Base-by-base conservation (phyloP, 2,888 invertebrate genomes). In the Esperia sulphurella region DNA sequence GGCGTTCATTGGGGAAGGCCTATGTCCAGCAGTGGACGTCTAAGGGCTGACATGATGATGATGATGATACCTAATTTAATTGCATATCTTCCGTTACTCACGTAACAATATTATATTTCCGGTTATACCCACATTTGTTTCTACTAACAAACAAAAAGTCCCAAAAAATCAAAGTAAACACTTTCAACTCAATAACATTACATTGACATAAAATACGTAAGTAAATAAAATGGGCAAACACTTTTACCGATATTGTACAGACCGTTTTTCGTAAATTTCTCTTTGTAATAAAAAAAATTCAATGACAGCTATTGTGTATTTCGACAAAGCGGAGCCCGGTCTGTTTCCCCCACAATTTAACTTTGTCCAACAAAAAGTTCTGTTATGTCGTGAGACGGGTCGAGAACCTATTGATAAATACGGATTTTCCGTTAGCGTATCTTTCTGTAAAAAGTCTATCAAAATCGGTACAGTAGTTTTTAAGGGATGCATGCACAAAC, bases 241-340 rank as follows among this genome's bases (percentile, higher is more conserved):
- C n/a, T 35, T n/a, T 12, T 41, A 12, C 29, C 35, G 35, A 35
- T 35, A 35, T n/a, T 35, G n/a, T 1, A n/a, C 5, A 35, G 35
- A 35, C 35, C 5, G n/a, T n/a, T 31, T 33, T 14, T n/a, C 9
- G 14, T 8, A 47, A 49, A 47, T 54, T 52, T 50, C 48, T 47
- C 45, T 52, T 50, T 46, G 50, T 38, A 47, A 49, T 43, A 49
- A 49, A 49, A 52, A 44, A 51, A 46, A 49, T 51, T 37, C 45
- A 48, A 43, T 41, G 42, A 43, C 46, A 48, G 13, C 51, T 37
- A 48, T 50, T 52, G 55, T 52, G 46, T 28, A 14, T 8, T 14
- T 9, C 9, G 39, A 30, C 45, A 44, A 41, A 46, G 44, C 41
- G 12, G 21, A 13, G 28, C 5, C 21, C 37, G 46, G 46, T 43